A percentile compares a stretch with the other conserved stretches of the same genome.
phyloP scores from a whole-genome alignment of 2,113 vertebrate genomes.

The Aramus guarauna region DNA sequence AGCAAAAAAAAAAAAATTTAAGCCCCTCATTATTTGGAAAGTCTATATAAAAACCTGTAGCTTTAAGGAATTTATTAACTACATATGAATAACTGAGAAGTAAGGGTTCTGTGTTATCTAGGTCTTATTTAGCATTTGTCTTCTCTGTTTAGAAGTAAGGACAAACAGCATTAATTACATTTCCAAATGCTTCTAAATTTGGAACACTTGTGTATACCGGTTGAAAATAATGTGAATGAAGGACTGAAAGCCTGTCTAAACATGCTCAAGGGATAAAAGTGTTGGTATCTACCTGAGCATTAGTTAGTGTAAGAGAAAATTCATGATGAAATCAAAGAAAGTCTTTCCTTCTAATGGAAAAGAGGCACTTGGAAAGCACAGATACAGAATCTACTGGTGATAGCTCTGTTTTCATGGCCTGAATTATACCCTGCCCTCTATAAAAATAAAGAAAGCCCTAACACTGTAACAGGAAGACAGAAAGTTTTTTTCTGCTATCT shows the following conservation, averaged over 20 bases:
- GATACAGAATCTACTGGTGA: neutral
- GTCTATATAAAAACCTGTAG: neutral
- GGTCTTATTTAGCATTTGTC: neutral
- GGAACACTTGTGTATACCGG: neutral
- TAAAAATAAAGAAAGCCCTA: neutral
- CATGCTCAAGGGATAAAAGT: neutral
- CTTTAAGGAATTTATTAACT: neutral
- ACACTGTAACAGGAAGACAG: neutral
- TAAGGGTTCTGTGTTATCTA: neutral
- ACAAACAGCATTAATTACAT: neutral
- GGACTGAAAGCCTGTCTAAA: neutral
- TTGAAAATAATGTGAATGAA: neutral
- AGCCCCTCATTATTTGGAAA: neutral
- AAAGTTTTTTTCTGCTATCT: neutral
- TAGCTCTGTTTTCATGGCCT: neutral
- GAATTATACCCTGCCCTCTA: neutral
- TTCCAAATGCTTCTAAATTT: conserved; percentile 12
- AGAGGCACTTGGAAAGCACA: neutral
- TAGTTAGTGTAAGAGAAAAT: neutral
- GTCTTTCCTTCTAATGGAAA: neutral
- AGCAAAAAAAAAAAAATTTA: neutral
- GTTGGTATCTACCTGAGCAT: neutral
- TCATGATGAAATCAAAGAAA: neutral
- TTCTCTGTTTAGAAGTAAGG: neutral
- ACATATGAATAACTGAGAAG: neutral